Percentiles rank a stretch among this genome's conserved stretches.
Evolutionary conservation across 1,140 invertebrate genomes (phyloP).

Genomic region (Acromyrmex heyeri): DNA sequence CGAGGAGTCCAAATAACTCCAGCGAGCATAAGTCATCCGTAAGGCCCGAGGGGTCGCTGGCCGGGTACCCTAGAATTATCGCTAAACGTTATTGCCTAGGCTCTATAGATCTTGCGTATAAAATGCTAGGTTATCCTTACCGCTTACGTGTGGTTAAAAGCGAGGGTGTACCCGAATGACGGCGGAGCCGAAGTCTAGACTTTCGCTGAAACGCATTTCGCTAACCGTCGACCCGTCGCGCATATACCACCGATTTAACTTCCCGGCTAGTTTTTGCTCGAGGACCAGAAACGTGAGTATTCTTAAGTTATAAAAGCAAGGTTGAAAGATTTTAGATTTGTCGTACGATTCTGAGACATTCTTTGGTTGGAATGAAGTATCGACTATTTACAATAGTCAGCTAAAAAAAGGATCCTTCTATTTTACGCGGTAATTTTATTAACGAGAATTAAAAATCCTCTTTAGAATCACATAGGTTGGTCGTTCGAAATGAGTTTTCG

Average conservation of each 20-base stretch:
- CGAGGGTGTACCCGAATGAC: constrained; percentile 80
- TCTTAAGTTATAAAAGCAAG: neutral
- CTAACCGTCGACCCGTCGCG: constrained; percentile 10
- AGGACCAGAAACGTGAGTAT: neutral
- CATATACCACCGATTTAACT: constrained; percentile 5
- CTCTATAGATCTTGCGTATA: constrained; percentile 86
- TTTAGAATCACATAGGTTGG: neutral
- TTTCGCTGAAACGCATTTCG: constrained; percentile 62
- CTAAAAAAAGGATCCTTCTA: neutral
- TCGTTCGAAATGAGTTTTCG: constrained; percentile 19
- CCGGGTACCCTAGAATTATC: constrained; percentile 86
- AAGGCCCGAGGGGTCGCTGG: constrained; percentile 76
- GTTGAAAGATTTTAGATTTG: neutral
- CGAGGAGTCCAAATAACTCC: constrained; percentile 73
- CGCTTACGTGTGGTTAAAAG: constrained; percentile 78
- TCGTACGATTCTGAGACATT: neutral
- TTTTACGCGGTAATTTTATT: constrained; percentile 13
- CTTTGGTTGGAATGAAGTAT: neutral
- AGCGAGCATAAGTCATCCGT: constrained; percentile 82
- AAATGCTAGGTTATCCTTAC: constrained; percentile 85
- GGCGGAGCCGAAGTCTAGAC: constrained; percentile 64
- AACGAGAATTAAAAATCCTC: constrained; percentile 14
- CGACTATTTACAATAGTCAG: neutral
- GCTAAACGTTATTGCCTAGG: constrained; percentile 86
- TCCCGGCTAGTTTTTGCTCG: neutral